Percentiles rank a stretch among this genome's conserved stretches.
These are phyloP conservation scores for Triplophysa tibetana DNA, from an alignment of 2,113 vertebrate species.

Conservation along the genomic window DNA sequence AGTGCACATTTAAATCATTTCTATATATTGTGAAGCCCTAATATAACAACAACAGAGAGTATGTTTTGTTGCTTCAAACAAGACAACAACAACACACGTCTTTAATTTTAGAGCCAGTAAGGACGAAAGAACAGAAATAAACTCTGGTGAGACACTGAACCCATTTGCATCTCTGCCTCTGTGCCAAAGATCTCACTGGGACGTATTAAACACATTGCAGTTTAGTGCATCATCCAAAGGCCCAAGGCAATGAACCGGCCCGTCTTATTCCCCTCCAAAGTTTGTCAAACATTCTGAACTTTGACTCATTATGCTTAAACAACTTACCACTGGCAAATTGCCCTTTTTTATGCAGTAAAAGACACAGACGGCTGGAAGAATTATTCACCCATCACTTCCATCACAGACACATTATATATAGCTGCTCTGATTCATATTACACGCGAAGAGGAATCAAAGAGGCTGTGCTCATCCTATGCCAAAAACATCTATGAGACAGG, in stretches of 20 bases:
- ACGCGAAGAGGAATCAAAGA: background rate
- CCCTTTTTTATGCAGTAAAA: background rate
- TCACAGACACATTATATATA: background rate
- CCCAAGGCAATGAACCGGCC: background rate
- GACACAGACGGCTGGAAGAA: background rate
- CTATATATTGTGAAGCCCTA: too few species aligned
- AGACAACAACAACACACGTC: background rate
- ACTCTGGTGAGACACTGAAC: background rate
- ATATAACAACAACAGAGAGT: background rate
- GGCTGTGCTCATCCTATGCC: background rate
- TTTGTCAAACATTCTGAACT: background rate
- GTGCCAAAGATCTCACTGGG: background rate
- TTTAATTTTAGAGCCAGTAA: slow-evolving; percentile 1
- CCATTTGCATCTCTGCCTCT: background rate
- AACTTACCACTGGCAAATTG: slow-evolving; percentile 7
- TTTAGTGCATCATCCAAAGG: background rate
- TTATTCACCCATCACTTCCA: slow-evolving; percentile 16
- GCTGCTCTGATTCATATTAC: background rate
- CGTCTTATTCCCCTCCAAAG: background rate
- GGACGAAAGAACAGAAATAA: background rate
- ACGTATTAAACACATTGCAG: background rate
- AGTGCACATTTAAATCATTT: too few species aligned
- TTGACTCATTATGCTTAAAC: slow-evolving; percentile 21
- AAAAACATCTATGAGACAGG: slow-evolving; percentile 1
- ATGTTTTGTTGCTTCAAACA: background rate